Base-by-base conservation (phyloP, 2,888 invertebrate species). In the Iselma pallidipennis region DNA sequence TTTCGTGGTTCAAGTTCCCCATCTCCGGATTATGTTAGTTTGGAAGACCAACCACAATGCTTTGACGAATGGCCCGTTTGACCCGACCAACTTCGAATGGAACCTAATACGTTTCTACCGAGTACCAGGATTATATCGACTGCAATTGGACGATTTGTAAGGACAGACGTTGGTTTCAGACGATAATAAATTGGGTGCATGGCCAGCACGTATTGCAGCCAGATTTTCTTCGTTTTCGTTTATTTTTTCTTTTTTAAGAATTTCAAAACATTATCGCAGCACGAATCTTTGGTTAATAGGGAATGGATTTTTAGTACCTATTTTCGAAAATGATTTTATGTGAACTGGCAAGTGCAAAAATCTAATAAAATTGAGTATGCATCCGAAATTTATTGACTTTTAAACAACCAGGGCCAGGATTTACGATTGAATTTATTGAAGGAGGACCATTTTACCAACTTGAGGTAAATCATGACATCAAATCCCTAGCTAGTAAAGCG, bases 61-160 rank as follows among this genome's bases (percentile, higher is more conserved):
- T 64, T 66, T 66, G 66, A 69, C 61, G 67, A 62, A 69, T 66
- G 57, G 62, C 59, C 57, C 60, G 63, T 67, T 69, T 64, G 66
- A 60, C 66, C 66, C 59, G 54, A 29, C 60, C 33, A 58, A 55
- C 51, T 55, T 42, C 51, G 55, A 62, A 68, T 66, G 55, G 63
- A 59, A 70, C 57, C 57, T 66, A 66, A 62, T 67, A 65, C 62
- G 61, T 63, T 64, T 61, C 49, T 52, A 55, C 42, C 53, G 42
- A 55, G 63, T 57, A 58, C 56, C 28, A 55, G 61, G 54, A 61
- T 61, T 57, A 61, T 61, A 57, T 48, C 57, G 57, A 49, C 49
- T 61, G 57, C 61, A 57, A 53, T 29, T 57, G 54, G 50, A 29
- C 57, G 57, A 56, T 61, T 57, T 61, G 57, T 53, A 61, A 37